A percentile compares a stretch with the other conserved stretches of the same genome.
These are phyloP conservation scores for Melieria picta DNA, from an alignment of 2,888 invertebrate genomes.

Conservation along the genomic window DNA sequence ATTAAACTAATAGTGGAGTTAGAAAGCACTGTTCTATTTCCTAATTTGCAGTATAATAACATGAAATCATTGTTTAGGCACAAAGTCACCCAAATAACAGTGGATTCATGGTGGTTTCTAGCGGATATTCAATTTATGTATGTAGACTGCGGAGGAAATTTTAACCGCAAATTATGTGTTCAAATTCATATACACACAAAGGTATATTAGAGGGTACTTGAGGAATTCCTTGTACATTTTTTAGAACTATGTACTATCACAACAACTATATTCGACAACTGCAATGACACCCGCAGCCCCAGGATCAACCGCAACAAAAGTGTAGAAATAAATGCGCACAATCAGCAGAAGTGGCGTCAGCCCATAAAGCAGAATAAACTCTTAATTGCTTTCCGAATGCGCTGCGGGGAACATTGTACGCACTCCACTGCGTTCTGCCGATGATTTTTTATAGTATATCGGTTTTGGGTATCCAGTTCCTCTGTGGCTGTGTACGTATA, in stretches of 20 bases:
- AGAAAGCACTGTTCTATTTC: too few species aligned
- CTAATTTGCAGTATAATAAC: too few species aligned
- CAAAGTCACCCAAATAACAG: too few species aligned
- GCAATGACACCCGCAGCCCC: background rate
- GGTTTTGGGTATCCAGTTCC: background rate
- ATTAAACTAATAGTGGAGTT: too few species aligned
- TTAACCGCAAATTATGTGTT: too few species aligned
- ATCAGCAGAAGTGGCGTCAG: constrained; percentile 63
- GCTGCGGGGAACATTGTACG: constrained; percentile 53
- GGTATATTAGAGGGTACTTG: too few species aligned
- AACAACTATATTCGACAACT: background rate
- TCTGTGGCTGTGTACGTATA: background rate
- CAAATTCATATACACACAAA: too few species aligned
- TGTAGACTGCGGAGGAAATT: too few species aligned
- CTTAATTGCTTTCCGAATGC: constrained; percentile 66
- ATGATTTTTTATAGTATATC: background rate
- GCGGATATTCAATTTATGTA: too few species aligned
- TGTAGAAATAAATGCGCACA: constrained; percentile 59
- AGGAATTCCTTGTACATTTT: too few species aligned
- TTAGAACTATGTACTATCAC: background rate
- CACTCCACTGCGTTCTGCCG: background rate
- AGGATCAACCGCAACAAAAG: constrained; percentile 25
- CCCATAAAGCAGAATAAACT: constrained; percentile 66
- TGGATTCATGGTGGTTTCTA: too few species aligned
- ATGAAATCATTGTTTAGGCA: too few species aligned